Base-by-base conservation (phyloP, 2,797 vertebrate genomes). In the Fistularia commersonii region DNA sequence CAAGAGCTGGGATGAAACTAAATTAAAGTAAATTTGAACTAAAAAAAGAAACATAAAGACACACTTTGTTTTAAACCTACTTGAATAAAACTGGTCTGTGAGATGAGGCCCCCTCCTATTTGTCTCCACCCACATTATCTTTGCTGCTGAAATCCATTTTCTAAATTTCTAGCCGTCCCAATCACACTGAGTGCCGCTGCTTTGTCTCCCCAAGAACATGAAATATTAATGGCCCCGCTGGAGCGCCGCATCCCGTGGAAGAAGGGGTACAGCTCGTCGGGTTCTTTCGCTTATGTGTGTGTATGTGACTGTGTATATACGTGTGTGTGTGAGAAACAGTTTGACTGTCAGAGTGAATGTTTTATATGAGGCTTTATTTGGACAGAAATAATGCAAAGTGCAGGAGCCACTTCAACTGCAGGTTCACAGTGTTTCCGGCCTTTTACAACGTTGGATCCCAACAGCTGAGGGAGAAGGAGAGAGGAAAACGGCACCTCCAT, bases 151-250 rank as follows among this genome's bases (percentile, higher is more conserved):
- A 67, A 77, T 35, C 69, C 58, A 58, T 72, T 69, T 59, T 64
- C 48, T 48, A 59, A 55, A 69, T 66, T 61, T 53, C 52, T 0
- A 46, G 50, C 59, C 45, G 54, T 57, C 50, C 67, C 44, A 72
- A 61, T 72, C 39, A 50, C 7, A 46, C 38, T 42, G 43, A 74
- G 64, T 51, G 65, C 31, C 57, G 50, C 48, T 13, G 43, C 49
- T 13, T 48, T 14, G 37, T 51, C 53, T 56, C 61, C 15, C 14
- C 54, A 11, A 56, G 11, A 3, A n/a, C 54, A 66, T 82, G 69
- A 72, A 76, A 75, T 67, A 79, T 77, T 66, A 56, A 83, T 60
- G 58, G 41, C 39, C 5, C 11, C 42, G 42, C 46, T 1, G 47
- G 33, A 63, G 49, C 51, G 1, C 47, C 1, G 42, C 43, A 8